Base-by-base conservation (phyloP, 2,888 invertebrate genomes). In the Temnothorax unifasciatus region DNA sequence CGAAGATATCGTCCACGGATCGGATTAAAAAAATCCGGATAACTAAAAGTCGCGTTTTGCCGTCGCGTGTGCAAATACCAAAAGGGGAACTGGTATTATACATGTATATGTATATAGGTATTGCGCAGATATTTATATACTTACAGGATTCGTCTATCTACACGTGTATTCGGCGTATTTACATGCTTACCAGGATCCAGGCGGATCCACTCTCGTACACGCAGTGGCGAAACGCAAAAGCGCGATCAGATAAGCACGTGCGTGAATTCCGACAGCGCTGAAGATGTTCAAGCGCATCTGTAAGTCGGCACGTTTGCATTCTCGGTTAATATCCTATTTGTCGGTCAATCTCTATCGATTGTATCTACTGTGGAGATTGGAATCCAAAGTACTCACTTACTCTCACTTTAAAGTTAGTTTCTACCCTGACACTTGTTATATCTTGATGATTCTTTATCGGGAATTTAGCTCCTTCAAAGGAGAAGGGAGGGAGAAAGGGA, bases 1-100 rank as follows among this genome's bases (percentile, higher is more conserved):
- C 29, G 21, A 57, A 79, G 44, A 69, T 69, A 69, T 69, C 57
- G 15, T 69, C 57, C 69, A 69, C 69, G 44, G 71, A 79, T 77
- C 68, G 21, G 18, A 9, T 18, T 69, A 59, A 15, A 57, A 71
- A 44, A 69, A 69, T 69, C 6, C 52, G n/a, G 29, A 38, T 25
- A 68, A 64, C 38, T 52, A 54, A 69, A 44, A 57, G 71, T 79
- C 44, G 41, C 54, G 25, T 61, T 61, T 15, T 18, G 4, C n/a
- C 34, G n/a, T 15, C 15, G 29, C 44, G 44, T 38, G 18, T 29
- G n/a, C 25, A 29, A 9, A n/a, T 57, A 66, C 0, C 21, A 47
- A n/a, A 44, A 4, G 21, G 3, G 9, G 29, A 57, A 77, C 68
- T 44, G 41, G 69, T 79, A 69, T 47, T 79, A 69, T 44, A 44